Base-by-base conservation (phyloP, 1,140 invertebrate genomes). In the Chironomus striatipennis region DNA sequence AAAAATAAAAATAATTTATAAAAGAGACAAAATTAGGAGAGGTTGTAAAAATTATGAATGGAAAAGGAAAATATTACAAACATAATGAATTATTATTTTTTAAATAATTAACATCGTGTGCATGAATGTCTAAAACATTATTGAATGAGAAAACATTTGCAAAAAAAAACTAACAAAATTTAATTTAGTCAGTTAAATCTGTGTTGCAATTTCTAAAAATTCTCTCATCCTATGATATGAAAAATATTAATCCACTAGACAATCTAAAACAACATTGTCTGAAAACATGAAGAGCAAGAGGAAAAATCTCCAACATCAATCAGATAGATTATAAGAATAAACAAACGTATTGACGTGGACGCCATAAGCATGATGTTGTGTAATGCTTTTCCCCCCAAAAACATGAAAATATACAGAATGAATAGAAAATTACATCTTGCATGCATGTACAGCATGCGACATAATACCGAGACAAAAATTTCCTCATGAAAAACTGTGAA, bases 341-440 rank as follows among this genome's bases (percentile, higher is more conserved):
- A 57, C 47, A 57, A 47, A 57, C n/a, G 47, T 34, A 34, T 57
- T 57, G 47, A 57, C 47, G 47, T 57, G 47, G 47, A 57, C 47
- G 47, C 47, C 47, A 57, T 57, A 57, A 57, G n/a, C 47, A 57
- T 57, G 47, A 57, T 57, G 47, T 57, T 57, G 47, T 57, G 47
- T 57, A 57, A 57, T n/a, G 47, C 47, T 15, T 57, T 15, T 34
- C 5, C 24, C 24, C 24, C 24, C 1, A 34, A 34, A 57, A n/a
- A 57, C 12, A 57, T 57, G 47, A 57, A 57, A 57, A 57, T 57
- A 57, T 57, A 57, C 47, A 57, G 12, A 12, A 47, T 47, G 43
- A 12, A 57, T 57, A 34, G 24, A 34, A 34, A 34, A 34, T 34
- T 34, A 34, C 5, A 34, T 34, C 24, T 34, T 34, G 24, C 24